Conservation (phyloP, 2,888 invertebrate genomes). For the Perizoma affinitatum region DNA sequence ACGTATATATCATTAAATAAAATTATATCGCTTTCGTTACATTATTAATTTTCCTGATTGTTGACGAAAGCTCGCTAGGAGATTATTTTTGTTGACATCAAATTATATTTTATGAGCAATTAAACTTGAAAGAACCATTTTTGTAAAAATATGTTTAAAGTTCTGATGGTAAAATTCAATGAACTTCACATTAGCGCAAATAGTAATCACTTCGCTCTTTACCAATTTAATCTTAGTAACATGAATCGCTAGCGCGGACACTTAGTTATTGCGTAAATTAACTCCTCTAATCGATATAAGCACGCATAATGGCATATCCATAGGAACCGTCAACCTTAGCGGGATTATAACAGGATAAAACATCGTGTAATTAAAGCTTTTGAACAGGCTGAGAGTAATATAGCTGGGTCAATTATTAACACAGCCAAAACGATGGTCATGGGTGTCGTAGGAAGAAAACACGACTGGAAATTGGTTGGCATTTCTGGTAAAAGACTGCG, state of each 20-base stretch:
- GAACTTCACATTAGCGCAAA: slow-evolving; percentile 6
- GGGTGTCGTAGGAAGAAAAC: too few relatives aligned
- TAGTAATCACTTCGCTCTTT: slow-evolving; percentile 28
- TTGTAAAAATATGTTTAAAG: too few relatives aligned
- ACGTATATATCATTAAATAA: slow-evolving; percentile 25
- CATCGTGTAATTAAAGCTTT: slow-evolving; percentile 56
- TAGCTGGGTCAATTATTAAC: slow-evolving; percentile 7
- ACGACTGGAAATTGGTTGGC: too few relatives aligned
- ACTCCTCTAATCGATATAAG: slow-evolving; percentile 61
- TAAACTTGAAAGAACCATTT: too few relatives aligned
- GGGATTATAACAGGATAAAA: slow-evolving; percentile 43
- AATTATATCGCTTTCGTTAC: too few relatives aligned
- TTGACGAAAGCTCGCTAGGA: too few relatives aligned
- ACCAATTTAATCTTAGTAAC: slow-evolving; percentile 46
- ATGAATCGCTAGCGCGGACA: slow-evolving; percentile 60
- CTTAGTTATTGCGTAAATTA: slow-evolving; percentile 70
- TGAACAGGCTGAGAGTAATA: slow-evolving; percentile 2
- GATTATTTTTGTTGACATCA: too few relatives aligned
- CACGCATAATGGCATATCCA: slow-evolving; percentile 60
- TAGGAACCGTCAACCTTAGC: slow-evolving; percentile 56
- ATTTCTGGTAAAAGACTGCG: too few relatives aligned
- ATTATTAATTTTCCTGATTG: too few relatives aligned
- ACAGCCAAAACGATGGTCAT: too few relatives aligned
- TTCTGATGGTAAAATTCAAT: too few relatives aligned
- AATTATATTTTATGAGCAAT: too few relatives aligned